A percentile compares a stretch with the other conserved stretches of the same genome.
phyloP scores from a whole-genome alignment of 35 echinoderm and acorn worm genomes.

The Eucidaris tribuloides region DNA sequence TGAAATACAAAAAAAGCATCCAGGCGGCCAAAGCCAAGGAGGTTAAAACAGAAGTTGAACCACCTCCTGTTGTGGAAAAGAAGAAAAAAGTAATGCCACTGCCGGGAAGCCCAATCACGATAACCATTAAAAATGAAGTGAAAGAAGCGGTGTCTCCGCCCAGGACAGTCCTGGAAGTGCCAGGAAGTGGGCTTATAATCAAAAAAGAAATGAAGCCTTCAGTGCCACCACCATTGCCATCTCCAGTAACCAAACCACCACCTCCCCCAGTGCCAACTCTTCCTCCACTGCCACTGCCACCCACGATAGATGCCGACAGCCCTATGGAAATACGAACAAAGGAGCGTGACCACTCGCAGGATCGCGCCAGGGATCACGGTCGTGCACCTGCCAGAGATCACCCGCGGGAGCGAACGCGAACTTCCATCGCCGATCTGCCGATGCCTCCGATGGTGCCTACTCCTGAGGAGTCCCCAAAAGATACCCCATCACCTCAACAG shows the following conservation, averaged over 20 bases:
- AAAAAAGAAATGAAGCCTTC: constrained; percentile 66
- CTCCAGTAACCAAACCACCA: constrained; percentile 11
- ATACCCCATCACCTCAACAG: constrained; percentile 32
- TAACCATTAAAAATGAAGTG: constrained; percentile 68
- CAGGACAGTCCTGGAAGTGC: constrained; percentile 46
- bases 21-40: constrained; percentile 25
- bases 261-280: constrained; percentile 34
- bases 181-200: constrained; percentile 50
- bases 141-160: constrained; percentile 13
- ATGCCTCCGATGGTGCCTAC: constrained; percentile 65
- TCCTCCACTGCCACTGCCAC: constrained; percentile 63
- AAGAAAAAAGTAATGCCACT: constrained; percentile 18
- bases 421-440: constrained; percentile 65
- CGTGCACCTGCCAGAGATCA: no score
- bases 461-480: constrained; percentile 1
- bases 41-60: neutral
- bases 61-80: neutral
- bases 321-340: neutral
- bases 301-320: constrained; percentile 56
- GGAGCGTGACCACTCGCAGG: constrained; percentile 34
- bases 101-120: constrained; percentile 28
- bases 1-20: constrained; percentile 50
- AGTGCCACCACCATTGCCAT: constrained; percentile 18
- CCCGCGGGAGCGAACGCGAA: constrained; percentile 13
- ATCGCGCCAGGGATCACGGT: neutral